Conservation (phyloP, 2,797 vertebrate genomes). For the Heterohyrax brucei region DNA sequence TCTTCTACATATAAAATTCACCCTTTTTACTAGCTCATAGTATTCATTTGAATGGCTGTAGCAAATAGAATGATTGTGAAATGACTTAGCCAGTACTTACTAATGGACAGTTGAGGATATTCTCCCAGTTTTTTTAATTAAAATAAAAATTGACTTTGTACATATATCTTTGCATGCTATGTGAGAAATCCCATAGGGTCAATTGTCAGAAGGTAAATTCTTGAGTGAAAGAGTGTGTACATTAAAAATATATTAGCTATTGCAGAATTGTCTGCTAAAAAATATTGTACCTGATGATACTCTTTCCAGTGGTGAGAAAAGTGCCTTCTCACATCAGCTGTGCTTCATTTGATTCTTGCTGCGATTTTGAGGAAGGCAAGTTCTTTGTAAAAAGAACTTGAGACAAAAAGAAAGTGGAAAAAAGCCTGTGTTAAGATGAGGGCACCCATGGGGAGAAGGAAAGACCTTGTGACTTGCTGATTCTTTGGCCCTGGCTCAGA, state of each 20-base stretch:
- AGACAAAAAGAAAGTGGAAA: not conserved
- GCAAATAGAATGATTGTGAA: constrained; percentile 9
- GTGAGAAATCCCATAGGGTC: constrained; percentile 25
- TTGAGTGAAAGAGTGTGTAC: not conserved
- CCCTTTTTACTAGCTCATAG: constrained; percentile 17
- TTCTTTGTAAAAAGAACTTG: not conserved
- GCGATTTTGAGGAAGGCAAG: constrained; percentile 30
- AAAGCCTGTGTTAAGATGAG: not conserved
- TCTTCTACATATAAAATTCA: not conserved
- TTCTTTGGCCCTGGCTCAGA: not conserved
- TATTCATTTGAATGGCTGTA: not conserved
- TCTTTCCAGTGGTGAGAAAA: not conserved
- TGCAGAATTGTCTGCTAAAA: constrained; percentile 47
- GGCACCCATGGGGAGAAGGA: not conserved
- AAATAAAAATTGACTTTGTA: constrained; percentile 20
- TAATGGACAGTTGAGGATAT: not conserved
- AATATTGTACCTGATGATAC: not conserved
- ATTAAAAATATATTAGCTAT: constrained; percentile 30
- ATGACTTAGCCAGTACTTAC: not conserved
- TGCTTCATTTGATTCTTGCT: not conserved
- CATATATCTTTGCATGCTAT: constrained; percentile 10
- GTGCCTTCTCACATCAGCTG: not conserved
- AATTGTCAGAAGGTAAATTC: constrained; percentile 50
- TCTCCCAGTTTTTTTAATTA: not conserved
- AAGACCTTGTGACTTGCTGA: not conserved